These are phyloP conservation scores for Camptogramma bilineatum DNA, from an alignment of 2,888 invertebrate genomes.

Conservation along the genomic window DNA sequence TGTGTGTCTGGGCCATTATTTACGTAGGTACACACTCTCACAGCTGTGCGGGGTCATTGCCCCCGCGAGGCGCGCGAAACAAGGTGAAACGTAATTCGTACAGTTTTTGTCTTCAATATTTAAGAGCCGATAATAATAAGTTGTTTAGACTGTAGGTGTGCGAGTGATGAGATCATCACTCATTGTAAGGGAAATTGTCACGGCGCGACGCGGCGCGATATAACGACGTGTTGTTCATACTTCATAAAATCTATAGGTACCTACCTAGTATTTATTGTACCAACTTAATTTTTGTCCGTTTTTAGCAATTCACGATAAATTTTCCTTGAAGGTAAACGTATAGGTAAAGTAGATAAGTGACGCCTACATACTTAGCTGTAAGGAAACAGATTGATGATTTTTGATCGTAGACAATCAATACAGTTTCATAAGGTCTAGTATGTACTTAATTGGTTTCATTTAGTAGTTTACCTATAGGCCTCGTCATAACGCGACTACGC, in stretches of 20 bases:
- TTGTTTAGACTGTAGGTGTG: conserved; percentile 12
- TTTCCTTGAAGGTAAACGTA: too few relatives aligned
- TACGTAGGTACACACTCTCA: conserved; percentile 60
- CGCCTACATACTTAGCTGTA: too few relatives aligned
- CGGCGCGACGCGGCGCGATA: not conserved
- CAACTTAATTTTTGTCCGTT: too few relatives aligned
- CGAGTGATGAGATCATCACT: conserved; percentile 35
- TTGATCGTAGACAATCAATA: too few relatives aligned
- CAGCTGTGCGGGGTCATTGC: conserved; percentile 79
- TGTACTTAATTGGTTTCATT: too few relatives aligned
- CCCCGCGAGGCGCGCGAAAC: conserved; percentile 73
- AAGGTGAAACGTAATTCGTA: conserved; percentile 75
- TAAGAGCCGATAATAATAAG: conserved; percentile 48
- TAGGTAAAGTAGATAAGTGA: too few relatives aligned
- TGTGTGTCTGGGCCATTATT: conserved; percentile 60
- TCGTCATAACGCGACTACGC: too few relatives aligned
- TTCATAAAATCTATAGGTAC: not conserved
- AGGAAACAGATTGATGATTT: too few relatives aligned
- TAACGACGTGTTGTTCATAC: not conserved
- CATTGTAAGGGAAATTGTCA: conserved; percentile 16
- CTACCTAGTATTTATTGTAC: too few relatives aligned
- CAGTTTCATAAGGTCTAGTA: too few relatives aligned
- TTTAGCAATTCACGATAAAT: too few relatives aligned
- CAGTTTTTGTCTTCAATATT: conserved; percentile 66
- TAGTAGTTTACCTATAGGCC: too few relatives aligned